Evolutionary conservation across 2,797 vertebrate species (phyloP).

Genomic region (Leptodactylus fallax): DNA sequence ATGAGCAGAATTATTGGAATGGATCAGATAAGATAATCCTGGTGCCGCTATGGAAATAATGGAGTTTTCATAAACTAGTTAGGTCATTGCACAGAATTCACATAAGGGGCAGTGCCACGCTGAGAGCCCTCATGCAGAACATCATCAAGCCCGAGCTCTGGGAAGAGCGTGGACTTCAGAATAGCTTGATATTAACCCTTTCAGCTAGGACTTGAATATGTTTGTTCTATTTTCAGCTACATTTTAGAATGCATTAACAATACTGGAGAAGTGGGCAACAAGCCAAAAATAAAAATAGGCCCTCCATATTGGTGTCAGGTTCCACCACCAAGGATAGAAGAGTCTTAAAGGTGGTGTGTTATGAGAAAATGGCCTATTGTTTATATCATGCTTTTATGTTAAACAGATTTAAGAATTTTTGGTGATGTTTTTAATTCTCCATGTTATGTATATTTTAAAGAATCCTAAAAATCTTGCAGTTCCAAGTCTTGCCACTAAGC

Average conservation of each 20-base stretch:
- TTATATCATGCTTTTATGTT: no score
- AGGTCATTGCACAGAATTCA: constrained; percentile 25
- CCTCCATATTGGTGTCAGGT: background rate
- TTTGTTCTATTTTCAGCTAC: background rate
- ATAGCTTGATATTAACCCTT: background rate
- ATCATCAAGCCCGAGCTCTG: constrained; percentile 24
- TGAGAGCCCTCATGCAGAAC: constrained; percentile 20
- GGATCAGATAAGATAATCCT: constrained; percentile 50
- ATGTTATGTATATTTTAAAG: no score
- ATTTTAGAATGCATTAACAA: background rate
- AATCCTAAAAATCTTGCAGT: no score
- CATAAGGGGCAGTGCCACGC: background rate
- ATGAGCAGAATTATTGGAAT: constrained; percentile 42
- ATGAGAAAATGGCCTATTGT: no score
- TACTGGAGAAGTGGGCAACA: background rate
- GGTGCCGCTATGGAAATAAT: constrained; percentile 45
- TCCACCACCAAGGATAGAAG: background rate
- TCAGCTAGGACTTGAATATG: background rate
- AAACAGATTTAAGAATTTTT: no score
- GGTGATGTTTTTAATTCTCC: no score
- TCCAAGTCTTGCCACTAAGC: no score
- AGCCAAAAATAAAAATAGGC: background rate
- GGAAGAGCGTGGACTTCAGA: background rate
- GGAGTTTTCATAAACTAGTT: constrained; percentile 21
- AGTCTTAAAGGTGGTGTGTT: no score